Base-by-base conservation (phyloP, 2,888 invertebrate genomes). In the Tipula confusa region DNA sequence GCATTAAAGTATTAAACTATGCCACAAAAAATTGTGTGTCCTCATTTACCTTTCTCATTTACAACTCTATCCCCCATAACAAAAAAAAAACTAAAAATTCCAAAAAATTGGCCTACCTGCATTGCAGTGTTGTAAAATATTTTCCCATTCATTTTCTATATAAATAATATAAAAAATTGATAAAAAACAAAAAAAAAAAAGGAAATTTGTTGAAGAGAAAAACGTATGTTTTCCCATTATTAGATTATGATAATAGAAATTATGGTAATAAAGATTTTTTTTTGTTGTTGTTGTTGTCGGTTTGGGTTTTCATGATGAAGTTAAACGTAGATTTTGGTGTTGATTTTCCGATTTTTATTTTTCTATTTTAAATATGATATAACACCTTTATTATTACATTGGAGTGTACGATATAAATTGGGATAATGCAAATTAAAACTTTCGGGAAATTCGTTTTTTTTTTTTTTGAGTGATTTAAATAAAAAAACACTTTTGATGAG, bases 151-250 rank as follows among this genome's bases (percentile, higher is more conserved):
- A 64, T 18, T 64, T 64, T 64, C 24, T 24, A 64, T n/a, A n/a
- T 64, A 24, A 24, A 64, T 64, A 64, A 64, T 24, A 64, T 18
- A 64, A 33, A 64, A 64, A 64, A 64, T 64, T 64, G 64, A 64
- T 64, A 64, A 64, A 43, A 43, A 15, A 43, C 3, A 64, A 64
- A 24, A n/a, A n/a, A n/a, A n/a, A n/a, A n/a, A n/a, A n/a, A n/a
- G n/a, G n/a, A n/a, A n/a, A n/a, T n/a, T n/a, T n/a, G n/a, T n/a
- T 13, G 64, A 24, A 64, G 64, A 64, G 43, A 5, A 15, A 43
- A 43, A 43, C 43, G 64, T 64, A 64, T 64, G 64, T 64, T 64
- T 64, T 64, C 24, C 64, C 64, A 64, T 64, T 64, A 64, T 64
- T 64, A 64, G 64, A 64, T 64, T 64, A 64, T 64, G 24, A 64